Percentiles rank a stretch among this genome's conserved stretches.
Conservation (phyloP, 2,113 vertebrate genomes). For the Tricholaema leucomelas region DNA sequence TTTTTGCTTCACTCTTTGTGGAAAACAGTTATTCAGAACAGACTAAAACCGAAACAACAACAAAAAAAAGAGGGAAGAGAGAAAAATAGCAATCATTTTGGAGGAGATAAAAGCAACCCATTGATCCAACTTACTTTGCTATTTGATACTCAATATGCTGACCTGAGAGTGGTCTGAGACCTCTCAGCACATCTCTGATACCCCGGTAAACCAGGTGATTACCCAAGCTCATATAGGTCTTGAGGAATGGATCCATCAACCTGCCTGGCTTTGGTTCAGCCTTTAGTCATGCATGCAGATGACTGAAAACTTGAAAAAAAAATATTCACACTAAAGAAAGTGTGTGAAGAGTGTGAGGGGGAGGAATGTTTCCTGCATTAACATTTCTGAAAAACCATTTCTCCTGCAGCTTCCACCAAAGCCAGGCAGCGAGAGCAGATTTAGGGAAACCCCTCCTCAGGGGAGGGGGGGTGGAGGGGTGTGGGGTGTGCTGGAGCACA, state of each 20-base stretch:
- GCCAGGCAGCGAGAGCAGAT: background rate
- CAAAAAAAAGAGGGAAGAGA: background rate
- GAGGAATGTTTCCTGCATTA: background rate
- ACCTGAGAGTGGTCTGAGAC: background rate
- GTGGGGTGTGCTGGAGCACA: too few relatives aligned
- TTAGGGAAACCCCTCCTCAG: background rate
- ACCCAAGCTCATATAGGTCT: background rate
- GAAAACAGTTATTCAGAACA: background rate
- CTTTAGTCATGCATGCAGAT: background rate
- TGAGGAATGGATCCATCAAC: background rate
- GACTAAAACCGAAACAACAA: background rate
- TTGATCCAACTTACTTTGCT: background rate
- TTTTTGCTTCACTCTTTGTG: background rate
- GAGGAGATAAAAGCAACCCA: background rate
- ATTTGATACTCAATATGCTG: background rate
- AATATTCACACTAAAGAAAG: background rate
- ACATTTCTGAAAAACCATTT: background rate
- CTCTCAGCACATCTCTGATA: background rate
- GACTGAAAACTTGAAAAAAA: background rate
- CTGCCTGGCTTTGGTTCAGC: background rate
- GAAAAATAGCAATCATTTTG: background rate
- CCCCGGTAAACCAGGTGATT: rapidly evolving
- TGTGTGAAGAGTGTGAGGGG: background rate
- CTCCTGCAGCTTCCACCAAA: background rate
- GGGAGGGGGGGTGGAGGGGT: too few relatives aligned